Evolutionary conservation across 2,797 vertebrate species (phyloP), one percentile per base, ranked within the genome.

Genomic region (Bucorvus abyssinicus): DNA sequence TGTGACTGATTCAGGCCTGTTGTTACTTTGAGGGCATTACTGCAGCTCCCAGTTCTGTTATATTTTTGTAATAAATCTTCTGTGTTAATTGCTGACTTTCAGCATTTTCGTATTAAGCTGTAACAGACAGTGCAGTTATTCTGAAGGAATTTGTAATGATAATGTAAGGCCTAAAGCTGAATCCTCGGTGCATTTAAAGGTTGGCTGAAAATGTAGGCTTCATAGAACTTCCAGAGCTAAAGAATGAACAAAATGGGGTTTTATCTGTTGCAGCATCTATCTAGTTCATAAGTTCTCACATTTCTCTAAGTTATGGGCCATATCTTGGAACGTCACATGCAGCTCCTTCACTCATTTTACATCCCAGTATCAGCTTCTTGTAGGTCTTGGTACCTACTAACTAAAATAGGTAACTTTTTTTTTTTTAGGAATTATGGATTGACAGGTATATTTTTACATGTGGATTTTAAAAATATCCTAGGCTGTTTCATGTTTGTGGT

Each of bases 401-500:
- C 65, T 87, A 65, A 91, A 80, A 38, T 53, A 77, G 82, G 64
- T 87, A 69, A 89, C 42, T 59, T 94, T 85, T 93, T 96, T 84
- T 60, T 86, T 91, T 95, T 84, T 60, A 71, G 85, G 64, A 93
- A 67, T 92, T 89, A 45, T 1, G 13, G 93, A 95, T 84, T 93
- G 95, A 84, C 84, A 89, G 86, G 78, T 95, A 79, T 95, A 95
- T 94, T 96, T 97, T 97, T 97, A 96, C 61, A 79, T 87, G 84
- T 65, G 86, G 75, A 57, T 96, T 95, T 96, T 89, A 96, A 95
- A 97, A 96, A 97, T 96, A 96, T 40, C 84, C 38, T 68, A 29
- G 65, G 56, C 64, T 77, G 84, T 87, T 74, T 94, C 90, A 64
- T 94, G 96, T 94, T 87, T 97, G 96, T 92, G 96, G 95, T 92